Percentiles rank a stretch among this genome's conserved stretches.
phyloP scores from a whole-genome alignment of 2,797 vertebrate species.

The Miichthys miiuy region DNA sequence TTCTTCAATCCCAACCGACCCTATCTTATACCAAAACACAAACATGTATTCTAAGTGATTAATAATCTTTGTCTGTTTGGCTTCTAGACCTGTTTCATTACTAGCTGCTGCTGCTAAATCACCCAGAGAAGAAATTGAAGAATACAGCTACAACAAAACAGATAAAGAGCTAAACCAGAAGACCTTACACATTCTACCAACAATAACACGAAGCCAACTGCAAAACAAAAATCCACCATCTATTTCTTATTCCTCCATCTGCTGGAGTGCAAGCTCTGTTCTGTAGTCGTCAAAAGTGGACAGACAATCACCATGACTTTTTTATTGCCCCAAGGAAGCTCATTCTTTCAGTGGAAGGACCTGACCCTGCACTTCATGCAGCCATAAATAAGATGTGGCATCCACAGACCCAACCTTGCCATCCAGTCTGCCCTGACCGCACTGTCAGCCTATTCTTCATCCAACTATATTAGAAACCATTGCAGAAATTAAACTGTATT shows the following conservation, averaged over 20 bases:
- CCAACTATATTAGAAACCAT: slow-evolving; percentile 31
- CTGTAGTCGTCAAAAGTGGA: slow-evolving; percentile 57
- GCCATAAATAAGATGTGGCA: slow-evolving; percentile 82
- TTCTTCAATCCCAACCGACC: background rate
- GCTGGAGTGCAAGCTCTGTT: slow-evolving; percentile 50
- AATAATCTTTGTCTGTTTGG: background rate
- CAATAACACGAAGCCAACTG: slow-evolving; percentile 10
- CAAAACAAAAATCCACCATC: slow-evolving; percentile 34
- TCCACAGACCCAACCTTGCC: slow-evolving; percentile 64
- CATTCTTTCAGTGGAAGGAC: slow-evolving; percentile 74
- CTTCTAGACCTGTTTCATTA: background rate
- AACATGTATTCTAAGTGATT: background rate
- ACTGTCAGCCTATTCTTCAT: slow-evolving; percentile 61
- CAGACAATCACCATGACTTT: slow-evolving; percentile 71
- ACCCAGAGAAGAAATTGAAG: background rate
- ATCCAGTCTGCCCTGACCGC: slow-evolving; percentile 61
- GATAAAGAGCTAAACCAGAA: slow-evolving; percentile 2
- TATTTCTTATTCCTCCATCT: slow-evolving; percentile 46
- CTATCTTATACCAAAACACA: slow-evolving; percentile 1
- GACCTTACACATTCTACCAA: background rate
- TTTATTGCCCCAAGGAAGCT: slow-evolving; percentile 76
- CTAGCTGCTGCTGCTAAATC: background rate
- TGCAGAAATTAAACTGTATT: slow-evolving; percentile 31
- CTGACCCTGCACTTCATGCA: slow-evolving; percentile 81
- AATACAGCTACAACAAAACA: background rate